phyloP scores from a whole-genome alignment of 2,888 invertebrate genomes.

The Cistogaster globosa region DNA sequence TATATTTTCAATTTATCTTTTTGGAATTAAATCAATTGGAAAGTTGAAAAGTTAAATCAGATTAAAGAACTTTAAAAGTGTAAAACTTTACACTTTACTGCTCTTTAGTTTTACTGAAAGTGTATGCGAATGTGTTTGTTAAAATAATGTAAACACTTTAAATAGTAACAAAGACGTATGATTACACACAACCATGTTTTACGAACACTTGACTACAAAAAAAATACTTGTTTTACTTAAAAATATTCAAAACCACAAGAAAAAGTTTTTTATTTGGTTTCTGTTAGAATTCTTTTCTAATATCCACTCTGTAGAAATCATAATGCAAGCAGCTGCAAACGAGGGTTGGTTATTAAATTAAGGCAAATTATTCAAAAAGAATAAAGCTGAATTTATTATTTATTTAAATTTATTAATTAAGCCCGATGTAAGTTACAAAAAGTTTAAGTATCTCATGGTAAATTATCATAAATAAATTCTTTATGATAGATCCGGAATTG shows the following conservation, averaged over 20 bases:
- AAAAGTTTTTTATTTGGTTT: constrained; percentile 42
- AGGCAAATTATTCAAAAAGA: background rate
- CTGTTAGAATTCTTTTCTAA: constrained; percentile 17
- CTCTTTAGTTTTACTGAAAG: constrained; percentile 23
- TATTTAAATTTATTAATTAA: no score
- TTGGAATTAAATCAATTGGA: constrained; percentile 63
- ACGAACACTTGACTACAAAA: background rate
- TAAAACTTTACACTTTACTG: constrained; percentile 63
- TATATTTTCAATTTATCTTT: constrained; percentile 24
- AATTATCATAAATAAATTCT: no score
- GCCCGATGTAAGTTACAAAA: no score
- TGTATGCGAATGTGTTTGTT: background rate
- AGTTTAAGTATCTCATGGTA: no score
- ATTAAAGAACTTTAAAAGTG: constrained; percentile 41
- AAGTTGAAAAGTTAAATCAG: constrained; percentile 63
- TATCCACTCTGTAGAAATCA: constrained; percentile 9
- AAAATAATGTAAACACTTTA: constrained; percentile 53
- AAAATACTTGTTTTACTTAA: constrained; percentile 14
- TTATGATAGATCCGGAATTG: no score
- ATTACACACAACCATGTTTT: constrained; percentile 23
- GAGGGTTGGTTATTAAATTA: background rate
- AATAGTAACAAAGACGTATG: constrained; percentile 29
- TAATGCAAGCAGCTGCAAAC: constrained; percentile 18
- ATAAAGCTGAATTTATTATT: background rate
- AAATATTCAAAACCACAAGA: constrained; percentile 57